Percentiles rank a stretch among this genome's conserved stretches.
Evolutionary conservation across 2,113 vertebrate species (phyloP).

Genomic region (Chlamydotis undulata): DNA sequence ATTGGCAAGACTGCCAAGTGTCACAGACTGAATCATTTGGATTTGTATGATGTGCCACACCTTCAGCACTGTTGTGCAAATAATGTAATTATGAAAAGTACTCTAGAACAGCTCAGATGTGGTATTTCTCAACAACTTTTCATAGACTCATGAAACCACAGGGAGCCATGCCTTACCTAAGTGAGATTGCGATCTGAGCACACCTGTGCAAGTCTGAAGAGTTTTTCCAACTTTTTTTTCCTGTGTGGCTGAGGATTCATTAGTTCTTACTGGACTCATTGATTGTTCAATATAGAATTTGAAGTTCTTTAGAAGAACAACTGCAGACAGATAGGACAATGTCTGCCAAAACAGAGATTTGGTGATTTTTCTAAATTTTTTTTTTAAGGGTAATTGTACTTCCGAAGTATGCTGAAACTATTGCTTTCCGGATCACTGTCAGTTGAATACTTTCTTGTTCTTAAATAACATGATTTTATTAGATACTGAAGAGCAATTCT

Average conservation of each 20-base stretch:
- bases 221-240: neutral
- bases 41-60: neutral
- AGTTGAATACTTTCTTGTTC: neutral
- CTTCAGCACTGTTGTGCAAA: conserved; percentile 9
- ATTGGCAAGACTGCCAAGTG: neutral
- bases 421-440: neutral
- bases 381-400: neutral
- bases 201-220: neutral
- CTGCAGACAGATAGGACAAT: neutral
- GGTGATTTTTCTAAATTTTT: neutral
- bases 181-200: neutral
- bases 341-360: neutral
- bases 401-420: neutral
- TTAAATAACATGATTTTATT: neutral
- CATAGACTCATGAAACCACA: neutral
- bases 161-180: neutral
- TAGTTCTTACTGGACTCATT: neutral
- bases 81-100: neutral
- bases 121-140: conserved; percentile 30
- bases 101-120: conserved; percentile 25
- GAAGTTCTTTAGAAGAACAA: neutral
- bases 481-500: neutral
- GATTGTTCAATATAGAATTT: neutral
- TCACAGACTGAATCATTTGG: neutral
- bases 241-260: neutral